A percentile compares a stretch with the other conserved stretches of the same genome.
phyloP scores from a whole-genome alignment of 2,888 invertebrate species.

The Lamellibrachia columna region DNA sequence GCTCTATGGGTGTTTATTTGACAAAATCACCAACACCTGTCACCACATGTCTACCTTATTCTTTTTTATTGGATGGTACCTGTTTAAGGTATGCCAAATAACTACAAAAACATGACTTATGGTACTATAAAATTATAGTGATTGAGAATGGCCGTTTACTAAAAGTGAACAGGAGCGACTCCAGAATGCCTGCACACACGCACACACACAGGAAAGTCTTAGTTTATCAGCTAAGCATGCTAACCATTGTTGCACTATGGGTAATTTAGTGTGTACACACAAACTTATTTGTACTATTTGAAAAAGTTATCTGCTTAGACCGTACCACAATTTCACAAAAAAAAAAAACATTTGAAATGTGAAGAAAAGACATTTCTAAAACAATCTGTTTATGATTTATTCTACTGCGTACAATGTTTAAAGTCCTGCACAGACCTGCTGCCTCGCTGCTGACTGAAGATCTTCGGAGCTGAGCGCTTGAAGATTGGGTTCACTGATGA shows the following conservation, averaged over 20 bases:
- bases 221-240: no score
- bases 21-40: not conserved
- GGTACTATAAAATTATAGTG: not conserved
- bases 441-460: conserved; percentile 38
- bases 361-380: no score
- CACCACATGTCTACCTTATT: not conserved
- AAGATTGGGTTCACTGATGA: conserved; percentile 46
- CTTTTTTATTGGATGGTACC: not conserved
- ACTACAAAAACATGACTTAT: not conserved
- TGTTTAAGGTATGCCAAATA: not conserved
- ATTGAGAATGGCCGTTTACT: not conserved
- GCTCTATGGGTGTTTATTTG: no score
- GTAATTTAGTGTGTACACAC: no score
- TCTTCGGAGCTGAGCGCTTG: conserved; percentile 51
- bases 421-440: not conserved
- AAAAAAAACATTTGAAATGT: no score
- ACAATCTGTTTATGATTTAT: not conserved
- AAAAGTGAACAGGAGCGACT: not conserved
- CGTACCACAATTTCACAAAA: no score
- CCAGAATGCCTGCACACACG: no score
- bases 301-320: no score
- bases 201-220: no score
- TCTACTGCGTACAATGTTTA: not conserved
- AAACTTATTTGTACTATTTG: no score
- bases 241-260: no score